These are phyloP conservation scores for Papilio helenus DNA, from an alignment of 1,140 invertebrate genomes.

Conservation along the genomic window DNA sequence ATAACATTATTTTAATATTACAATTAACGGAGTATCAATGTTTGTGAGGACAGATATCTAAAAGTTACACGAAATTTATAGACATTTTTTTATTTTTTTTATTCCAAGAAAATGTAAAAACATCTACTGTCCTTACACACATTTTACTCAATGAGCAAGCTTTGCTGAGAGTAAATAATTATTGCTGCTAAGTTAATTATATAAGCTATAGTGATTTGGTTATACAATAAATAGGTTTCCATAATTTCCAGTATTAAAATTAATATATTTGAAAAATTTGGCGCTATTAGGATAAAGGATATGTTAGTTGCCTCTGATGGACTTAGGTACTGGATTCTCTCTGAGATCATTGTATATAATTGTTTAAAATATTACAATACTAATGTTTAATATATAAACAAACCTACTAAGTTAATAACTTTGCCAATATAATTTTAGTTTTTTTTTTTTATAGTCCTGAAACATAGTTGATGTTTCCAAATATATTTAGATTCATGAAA, in stretches of 20 bases:
- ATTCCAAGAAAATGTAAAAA: conserved; percentile 1
- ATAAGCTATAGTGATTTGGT: conserved; percentile 34
- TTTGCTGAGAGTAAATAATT: conserved; percentile 53
- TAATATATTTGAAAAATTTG: conserved; percentile 25
- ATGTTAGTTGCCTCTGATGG: conserved; percentile 19
- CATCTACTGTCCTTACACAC: conserved; percentile 50
- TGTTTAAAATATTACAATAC: not conserved
- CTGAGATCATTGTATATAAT: conserved; percentile 24
- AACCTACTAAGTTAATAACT: not conserved
- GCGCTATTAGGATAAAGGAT: conserved; percentile 27
- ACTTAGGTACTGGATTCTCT: conserved; percentile 35
- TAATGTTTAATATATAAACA: not conserved
- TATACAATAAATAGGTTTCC: conserved; percentile 27
- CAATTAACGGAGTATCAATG: conserved; percentile 52
- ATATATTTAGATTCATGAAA: too few relatives aligned
- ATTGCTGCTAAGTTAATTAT: conserved; percentile 46
- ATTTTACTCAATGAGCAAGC: conserved; percentile 54
- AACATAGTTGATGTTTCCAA: too few relatives aligned
- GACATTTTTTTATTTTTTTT: not conserved
- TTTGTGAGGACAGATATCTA: conserved; percentile 50
- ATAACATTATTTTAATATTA: conserved; percentile 44
- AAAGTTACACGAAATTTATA: conserved; percentile 29
- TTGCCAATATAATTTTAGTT: too few relatives aligned
- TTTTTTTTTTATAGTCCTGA: too few relatives aligned
- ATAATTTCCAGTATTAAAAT: not conserved